Base-by-base conservation (phyloP, 2,797 vertebrate species). In the Chelon labrosus region DNA sequence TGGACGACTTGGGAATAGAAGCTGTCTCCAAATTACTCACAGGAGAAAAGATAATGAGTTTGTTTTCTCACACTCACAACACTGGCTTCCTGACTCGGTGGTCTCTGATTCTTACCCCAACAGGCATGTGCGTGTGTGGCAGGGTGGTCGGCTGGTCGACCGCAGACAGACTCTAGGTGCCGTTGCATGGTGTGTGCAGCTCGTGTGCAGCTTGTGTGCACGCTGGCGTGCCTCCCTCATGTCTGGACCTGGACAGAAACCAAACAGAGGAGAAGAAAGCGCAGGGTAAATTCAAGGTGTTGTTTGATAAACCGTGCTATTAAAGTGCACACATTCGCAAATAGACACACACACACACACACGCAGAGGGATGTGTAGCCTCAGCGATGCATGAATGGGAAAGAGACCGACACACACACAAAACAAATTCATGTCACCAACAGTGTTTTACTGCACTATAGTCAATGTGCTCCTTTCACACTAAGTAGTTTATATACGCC, bases 191-290 rank as follows among this genome's bases (percentile, higher is more conserved):
- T 51, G 50, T 52, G 65, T 20, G 55, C 31, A 37, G 68, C 65
- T 61, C 41, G 13, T 16, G 41, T 16, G 41, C 12, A 42, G 37
- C 44, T 55, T 47, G 46, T 19, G n/a, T 46, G 44, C 66, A 49
- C 44, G 52, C 10, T 55, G 77, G 79, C 14, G 25, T 63, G 81
- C 73, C 87, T 91, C 81, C 81, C 82, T 90, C 88, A 61, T 80
- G 85, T 91, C 88, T 93, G 88, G 88, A 92, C 91, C 91, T 91
- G 88, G 85, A 68, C 60, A 88, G 71, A 83, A 87, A 89, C 82
- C 73, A 89, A 89, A 87, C 77, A 88, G 46, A 82, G 65, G 46
- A 82, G 65, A 82, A 78, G 69, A 71, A 86, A 77, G 75, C 51
- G 59, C 50, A 46, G 65, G 62, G 80, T 87, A 52, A 89, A 85